Evolutionary conservation across 1,140 invertebrate genomes (phyloP).

Genomic region (Acromyrmex echinatior): DNA sequence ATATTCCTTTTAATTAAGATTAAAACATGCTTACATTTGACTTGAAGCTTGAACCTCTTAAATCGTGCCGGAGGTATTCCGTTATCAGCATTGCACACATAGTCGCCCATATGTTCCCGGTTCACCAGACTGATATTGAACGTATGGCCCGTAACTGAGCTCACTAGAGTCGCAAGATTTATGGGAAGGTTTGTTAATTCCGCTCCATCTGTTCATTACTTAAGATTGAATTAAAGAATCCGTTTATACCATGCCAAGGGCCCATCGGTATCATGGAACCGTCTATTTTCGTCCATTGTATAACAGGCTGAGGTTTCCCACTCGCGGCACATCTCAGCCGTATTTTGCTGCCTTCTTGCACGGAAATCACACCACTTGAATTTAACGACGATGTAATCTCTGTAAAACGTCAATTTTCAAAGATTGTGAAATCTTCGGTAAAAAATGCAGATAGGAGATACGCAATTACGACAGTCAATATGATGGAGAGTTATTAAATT

Average conservation of each 20-base stretch:
- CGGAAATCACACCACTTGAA: slow-evolving; percentile 86
- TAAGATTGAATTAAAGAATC: slow-evolving; percentile 23
- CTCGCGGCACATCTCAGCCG: slow-evolving; percentile 92
- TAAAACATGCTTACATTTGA: slow-evolving; percentile 92
- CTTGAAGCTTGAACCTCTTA: slow-evolving; percentile 93
- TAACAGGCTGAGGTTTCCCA: slow-evolving; percentile 91
- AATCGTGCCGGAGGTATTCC: slow-evolving; percentile 94
- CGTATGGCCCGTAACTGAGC: slow-evolving; percentile 90
- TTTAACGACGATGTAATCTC: slow-evolving; percentile 59
- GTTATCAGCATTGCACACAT: slow-evolving; percentile 95
- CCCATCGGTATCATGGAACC: slow-evolving; percentile 89
- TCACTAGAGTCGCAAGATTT: slow-evolving; percentile 85
- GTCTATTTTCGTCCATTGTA: slow-evolving; percentile 93
- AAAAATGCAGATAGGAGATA: not conserved
- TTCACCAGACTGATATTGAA: slow-evolving; percentile 94
- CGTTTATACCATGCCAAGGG: slow-evolving; percentile 87
- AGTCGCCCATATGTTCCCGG: slow-evolving; percentile 94
- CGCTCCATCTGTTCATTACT: not conserved
- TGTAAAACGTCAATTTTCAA: slow-evolving; percentile 19
- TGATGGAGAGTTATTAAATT: not conserved
- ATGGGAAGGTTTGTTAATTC: slow-evolving; percentile 10
- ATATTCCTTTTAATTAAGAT: not conserved
- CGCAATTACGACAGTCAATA: not conserved
- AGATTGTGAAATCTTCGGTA: not conserved
- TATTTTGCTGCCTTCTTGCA: slow-evolving; percentile 92